phyloP scores from a whole-genome alignment of 1,140 invertebrate genomes.

The Drosophila subobscura region DNA sequence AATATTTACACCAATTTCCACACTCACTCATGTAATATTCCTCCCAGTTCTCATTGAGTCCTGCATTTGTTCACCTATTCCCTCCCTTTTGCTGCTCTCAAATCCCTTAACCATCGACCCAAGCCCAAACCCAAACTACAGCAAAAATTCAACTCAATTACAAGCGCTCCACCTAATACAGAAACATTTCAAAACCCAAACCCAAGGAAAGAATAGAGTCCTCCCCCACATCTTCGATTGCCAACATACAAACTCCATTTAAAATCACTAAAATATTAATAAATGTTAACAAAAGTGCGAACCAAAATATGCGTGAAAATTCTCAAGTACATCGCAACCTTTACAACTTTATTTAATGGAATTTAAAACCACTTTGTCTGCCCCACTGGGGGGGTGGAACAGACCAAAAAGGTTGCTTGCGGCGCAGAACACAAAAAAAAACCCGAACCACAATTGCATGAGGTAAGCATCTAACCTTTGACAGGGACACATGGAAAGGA shows the following conservation, averaged over 20 bases:
- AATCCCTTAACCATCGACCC: not conserved
- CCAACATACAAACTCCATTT: constrained; percentile 77
- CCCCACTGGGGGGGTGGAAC: constrained; percentile 31
- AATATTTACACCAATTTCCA: not conserved
- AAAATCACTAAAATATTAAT: constrained; percentile 83
- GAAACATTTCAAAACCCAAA: constrained; percentile 15
- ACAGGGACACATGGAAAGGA: constrained; percentile 42
- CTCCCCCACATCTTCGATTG: constrained; percentile 6
- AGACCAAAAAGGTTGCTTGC: constrained; percentile 59
- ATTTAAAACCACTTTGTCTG: constrained; percentile 81
- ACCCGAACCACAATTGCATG: constrained; percentile 73
- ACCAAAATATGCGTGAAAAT: constrained; percentile 82
- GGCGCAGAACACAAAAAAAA: constrained; percentile 38
- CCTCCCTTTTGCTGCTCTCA: too few species aligned
- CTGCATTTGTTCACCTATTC: not conserved
- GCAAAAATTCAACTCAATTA: constrained; percentile 54
- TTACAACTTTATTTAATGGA: constrained; percentile 83
- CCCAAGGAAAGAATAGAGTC: constrained; percentile 4
- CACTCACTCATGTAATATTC: too few species aligned
- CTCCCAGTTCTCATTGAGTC: too few species aligned
- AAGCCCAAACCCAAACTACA: not conserved
- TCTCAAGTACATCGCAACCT: constrained; percentile 62
- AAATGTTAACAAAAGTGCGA: constrained; percentile 82
- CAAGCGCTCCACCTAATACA: constrained; percentile 57
- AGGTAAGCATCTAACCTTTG: constrained; percentile 62